These are phyloP conservation scores for Spicauda simplicius DNA, from an alignment of 2,888 invertebrate species.

Conservation along the genomic window DNA sequence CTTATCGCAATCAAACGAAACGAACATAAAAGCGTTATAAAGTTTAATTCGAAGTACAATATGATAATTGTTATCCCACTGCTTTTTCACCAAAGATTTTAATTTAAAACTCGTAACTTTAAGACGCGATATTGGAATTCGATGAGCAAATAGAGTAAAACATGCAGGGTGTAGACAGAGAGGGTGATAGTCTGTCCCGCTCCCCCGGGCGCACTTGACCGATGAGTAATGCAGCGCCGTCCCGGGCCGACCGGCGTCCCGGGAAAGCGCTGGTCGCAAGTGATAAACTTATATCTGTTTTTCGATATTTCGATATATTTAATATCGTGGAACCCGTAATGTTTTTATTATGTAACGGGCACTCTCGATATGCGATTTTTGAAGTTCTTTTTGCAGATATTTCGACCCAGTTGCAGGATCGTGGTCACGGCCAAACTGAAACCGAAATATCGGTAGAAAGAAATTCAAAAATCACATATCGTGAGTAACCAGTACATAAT, in stretches of 20 bases:
- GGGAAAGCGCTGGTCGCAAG: background rate
- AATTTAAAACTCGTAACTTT: constrained; percentile 18
- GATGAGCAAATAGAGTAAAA: constrained; percentile 21
- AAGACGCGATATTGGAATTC: constrained; percentile 30
- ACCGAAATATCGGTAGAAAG: too few species aligned
- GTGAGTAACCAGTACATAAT: too few species aligned
- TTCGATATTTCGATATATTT: background rate
- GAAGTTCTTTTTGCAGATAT: too few species aligned
- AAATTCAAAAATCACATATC: too few species aligned
- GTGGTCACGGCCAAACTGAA: too few species aligned
- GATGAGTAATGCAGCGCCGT: constrained; percentile 7
- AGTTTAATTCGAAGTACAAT: background rate
- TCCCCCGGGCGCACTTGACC: constrained; percentile 17
- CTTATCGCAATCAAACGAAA: constrained; percentile 9
- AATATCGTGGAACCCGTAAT: too few species aligned
- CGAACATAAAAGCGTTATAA: background rate
- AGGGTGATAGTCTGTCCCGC: background rate
- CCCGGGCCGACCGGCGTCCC: background rate
- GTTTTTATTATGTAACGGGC: too few species aligned
- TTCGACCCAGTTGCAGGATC: too few species aligned
- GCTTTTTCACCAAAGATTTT: background rate
- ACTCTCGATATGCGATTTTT: too few species aligned
- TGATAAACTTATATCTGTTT: constrained; percentile 1
- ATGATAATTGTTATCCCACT: background rate
- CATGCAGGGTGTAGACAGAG: constrained; percentile 7